Evolutionary conservation across 1,140 invertebrate species (phyloP).

Genomic region (Cydia fagiglandana): DNA sequence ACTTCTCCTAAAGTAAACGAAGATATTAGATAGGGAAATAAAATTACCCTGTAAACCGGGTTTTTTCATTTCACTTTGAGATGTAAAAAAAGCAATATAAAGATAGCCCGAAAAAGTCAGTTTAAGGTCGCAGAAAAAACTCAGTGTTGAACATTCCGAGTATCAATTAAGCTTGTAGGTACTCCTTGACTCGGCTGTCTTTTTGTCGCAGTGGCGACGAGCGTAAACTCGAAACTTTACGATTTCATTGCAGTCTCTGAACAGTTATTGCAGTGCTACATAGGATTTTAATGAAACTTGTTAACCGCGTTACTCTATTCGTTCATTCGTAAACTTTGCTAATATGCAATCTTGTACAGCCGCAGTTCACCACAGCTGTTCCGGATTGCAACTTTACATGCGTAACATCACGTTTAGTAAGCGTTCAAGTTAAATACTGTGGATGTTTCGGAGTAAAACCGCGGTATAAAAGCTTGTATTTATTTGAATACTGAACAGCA

Average conservation of each 20-base stretch:
- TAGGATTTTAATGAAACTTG: conserved; percentile 7
- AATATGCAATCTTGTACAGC: conserved; percentile 24
- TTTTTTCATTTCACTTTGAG: conserved; percentile 23
- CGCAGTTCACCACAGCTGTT: conserved; percentile 2
- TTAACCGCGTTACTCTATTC: conserved; percentile 25
- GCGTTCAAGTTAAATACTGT: conserved; percentile 24
- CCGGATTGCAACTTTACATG: conserved; percentile 13
- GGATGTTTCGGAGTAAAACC: conserved; percentile 10
- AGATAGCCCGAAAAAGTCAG: conserved; percentile 11
- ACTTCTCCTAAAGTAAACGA: conserved; percentile 22
- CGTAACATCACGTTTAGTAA: conserved; percentile 10
- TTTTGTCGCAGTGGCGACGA: conserved; percentile 15
- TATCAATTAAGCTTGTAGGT: conserved; percentile 18
- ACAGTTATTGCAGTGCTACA: background rate
- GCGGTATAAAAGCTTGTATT: conserved; percentile 26
- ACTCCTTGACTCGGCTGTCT: conserved; percentile 2
- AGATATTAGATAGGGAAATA: conserved; percentile 26
- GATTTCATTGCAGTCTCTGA: conserved; percentile 9
- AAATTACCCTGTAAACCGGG: conserved; percentile 25
- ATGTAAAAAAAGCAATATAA: conserved; percentile 29
- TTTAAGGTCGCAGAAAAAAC: background rate
- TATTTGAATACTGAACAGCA: conserved; percentile 41
- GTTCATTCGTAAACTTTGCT: conserved; percentile 14
- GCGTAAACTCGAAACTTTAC: conserved; percentile 13
- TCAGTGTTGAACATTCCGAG: conserved; percentile 19